Base-by-base conservation (phyloP, 2,888 invertebrate genomes). In the Erebia ligea region DNA sequence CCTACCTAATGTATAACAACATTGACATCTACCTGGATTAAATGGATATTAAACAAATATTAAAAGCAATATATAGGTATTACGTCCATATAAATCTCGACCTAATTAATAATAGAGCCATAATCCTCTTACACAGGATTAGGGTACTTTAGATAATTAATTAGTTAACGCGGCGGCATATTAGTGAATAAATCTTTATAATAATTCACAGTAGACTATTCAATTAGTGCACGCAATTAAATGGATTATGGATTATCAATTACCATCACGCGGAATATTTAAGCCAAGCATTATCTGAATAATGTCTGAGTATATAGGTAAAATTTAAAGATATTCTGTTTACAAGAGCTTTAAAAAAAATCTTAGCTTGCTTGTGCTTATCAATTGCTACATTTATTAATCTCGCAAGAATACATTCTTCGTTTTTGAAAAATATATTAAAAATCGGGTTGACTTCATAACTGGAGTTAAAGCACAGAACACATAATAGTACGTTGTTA, bases 201-300 rank as follows among this genome's bases (percentile, higher is more conserved):
- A 71, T 69, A 58, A 45, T 56, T 45, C 56, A 61, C 21, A 40
- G 45, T 59, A 42, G 56, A 64, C 58, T 45, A 69, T 67, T 69
- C 69, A 71, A 71, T 69, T 59, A 71, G 61, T 69, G n/a, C 67
- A 34, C 61, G 67, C 61, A 42, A 69, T 69, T 69, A 52, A 69
- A 71, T 71, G 57, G 63, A 69, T 63, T 70, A 71, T 71, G 61
- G 63, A 69, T 63, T 70, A 52, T 50, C 61, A 45, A 52, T 48
- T 50, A 25, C 15, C 3, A 63, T n/a, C 25, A 11, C 64, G 17
- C 11, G 4, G 11, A 17, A 64, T 25, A 17, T 62, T 48, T 52
- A 52, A 64, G 13, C 25, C 52, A 52, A 34, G 34, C 52, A 13
- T 40, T 64, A 54, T 2, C 17, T 40, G 64, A 34, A 17, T 52